Evolutionary conservation across 2,797 vertebrate genomes (phyloP), one percentile per base, ranked within the genome.

Genomic region (Pangasius mekongensis): DNA sequence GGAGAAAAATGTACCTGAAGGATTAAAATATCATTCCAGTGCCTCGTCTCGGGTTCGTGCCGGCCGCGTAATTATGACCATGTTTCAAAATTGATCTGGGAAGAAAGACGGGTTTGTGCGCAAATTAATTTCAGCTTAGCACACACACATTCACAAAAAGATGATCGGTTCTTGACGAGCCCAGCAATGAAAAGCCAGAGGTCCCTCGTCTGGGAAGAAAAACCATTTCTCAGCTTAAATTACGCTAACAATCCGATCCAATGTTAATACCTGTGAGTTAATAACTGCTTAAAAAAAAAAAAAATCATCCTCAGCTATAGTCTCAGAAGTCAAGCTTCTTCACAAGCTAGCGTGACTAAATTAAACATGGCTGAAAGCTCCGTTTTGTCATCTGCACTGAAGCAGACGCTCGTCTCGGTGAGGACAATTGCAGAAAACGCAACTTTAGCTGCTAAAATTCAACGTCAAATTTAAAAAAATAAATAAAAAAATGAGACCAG

Each of bases 91-190:
- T 97, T 98, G 97, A 97, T 97, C 97, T 97, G 96, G 97, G 98
- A 98, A 97, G 97, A 99, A 99, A 98, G 98, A 98, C 97, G 96
- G 97, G 97, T 98, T 99, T 97, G 98, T 98, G 97, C 97, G 97
- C 97, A 98, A 99, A 99, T 99, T 98, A 98, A 99, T 98, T 99
- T 98, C 97, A 98, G 98, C 98, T 99, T 98, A 99, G 96, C 97
- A 98, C 98, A 98, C 67, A 67, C 66, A 67, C 64, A 67, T n/a
- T 98, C 98, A 98, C 20, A 58, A 1, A 99, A 98, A 97, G 97
- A 58, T 97, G 97, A 97, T 97, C 97, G 95, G 96, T 97, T 97
- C 96, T 98, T 95, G 94, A 97, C 93, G 94, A 98, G 97, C 98
- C 99, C 98, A 99, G 96, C 97, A 98, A 97, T 95, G 97, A 33